Evolutionary conservation across 2,888 invertebrate species (phyloP).

Genomic region (Nomada goodeniana): DNA sequence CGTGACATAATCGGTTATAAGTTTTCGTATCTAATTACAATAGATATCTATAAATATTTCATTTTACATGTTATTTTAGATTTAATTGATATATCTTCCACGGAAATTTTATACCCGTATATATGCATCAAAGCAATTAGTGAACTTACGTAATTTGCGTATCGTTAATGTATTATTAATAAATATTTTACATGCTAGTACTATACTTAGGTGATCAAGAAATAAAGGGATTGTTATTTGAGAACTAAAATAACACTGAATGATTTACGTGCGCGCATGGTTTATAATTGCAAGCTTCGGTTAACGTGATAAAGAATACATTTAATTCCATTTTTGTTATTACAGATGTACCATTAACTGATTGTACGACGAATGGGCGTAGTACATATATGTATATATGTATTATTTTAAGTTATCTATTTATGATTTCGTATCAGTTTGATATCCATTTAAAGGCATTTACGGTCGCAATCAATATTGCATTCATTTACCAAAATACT

Average conservation of each 20-base stretch:
- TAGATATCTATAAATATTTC: neutral
- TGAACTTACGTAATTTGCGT: conserved; percentile 35
- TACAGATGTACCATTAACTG: neutral
- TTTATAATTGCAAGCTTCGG: neutral
- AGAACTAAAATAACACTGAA: neutral
- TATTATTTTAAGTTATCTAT: conserved; percentile 17
- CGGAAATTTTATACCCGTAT: neutral
- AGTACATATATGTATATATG: neutral
- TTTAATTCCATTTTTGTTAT: neutral
- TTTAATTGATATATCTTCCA: neutral
- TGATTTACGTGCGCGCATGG: neutral
- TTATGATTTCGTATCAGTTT: neutral
- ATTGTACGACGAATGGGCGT: neutral
- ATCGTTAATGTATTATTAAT: conserved; percentile 3
- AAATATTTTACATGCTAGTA: neutral
- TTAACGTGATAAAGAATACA: neutral
- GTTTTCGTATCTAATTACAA: neutral
- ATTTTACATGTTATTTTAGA: neutral
- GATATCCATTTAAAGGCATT: neutral
- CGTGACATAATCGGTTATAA: neutral
- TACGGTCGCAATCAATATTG: neutral
- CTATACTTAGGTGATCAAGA: neutral
- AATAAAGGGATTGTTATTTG: neutral
- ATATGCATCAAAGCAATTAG: neutral
- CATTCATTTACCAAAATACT: neutral